Percentiles rank a stretch among this genome's conserved stretches.
Evolutionary conservation across 2,113 vertebrate species (phyloP).

Genomic region (Lophura nycthemera): DNA sequence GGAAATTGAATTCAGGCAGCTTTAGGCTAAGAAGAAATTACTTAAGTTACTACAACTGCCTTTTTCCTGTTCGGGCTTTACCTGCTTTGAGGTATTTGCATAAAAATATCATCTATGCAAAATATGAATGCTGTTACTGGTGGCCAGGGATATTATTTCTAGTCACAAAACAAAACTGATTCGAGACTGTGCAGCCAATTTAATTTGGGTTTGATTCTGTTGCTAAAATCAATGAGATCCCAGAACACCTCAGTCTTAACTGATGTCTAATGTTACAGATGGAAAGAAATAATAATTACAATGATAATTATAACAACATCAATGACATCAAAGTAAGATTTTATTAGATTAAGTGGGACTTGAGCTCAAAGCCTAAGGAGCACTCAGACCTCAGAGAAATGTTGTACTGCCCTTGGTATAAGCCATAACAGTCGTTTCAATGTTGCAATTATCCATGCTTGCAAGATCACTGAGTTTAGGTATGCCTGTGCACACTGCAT

Average conservation of each 20-base stretch:
- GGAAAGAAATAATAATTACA: background rate
- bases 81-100: background rate
- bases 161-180: background rate
- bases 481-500: background rate
- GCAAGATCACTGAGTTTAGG: background rate
- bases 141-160: background rate
- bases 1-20: background rate
- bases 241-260: background rate
- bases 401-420: background rate
- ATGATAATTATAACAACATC: background rate
- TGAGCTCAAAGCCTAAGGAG: background rate
- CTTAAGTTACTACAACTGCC: background rate
- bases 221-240: background rate
- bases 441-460: background rate
- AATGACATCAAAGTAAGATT: background rate
- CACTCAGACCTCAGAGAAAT: fast-evolving
- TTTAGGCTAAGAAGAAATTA: background rate
- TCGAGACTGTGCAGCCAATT: background rate
- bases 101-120: background rate
- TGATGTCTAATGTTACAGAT: background rate
- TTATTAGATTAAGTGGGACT: background rate
- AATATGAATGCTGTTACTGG: background rate
- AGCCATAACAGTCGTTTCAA: background rate
- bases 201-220: background rate
- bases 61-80: background rate